Percentiles rank a stretch among this genome's conserved stretches.
Conservation (phyloP, 2,113 vertebrate species). For the Phoenicopterus ruber region DNA sequence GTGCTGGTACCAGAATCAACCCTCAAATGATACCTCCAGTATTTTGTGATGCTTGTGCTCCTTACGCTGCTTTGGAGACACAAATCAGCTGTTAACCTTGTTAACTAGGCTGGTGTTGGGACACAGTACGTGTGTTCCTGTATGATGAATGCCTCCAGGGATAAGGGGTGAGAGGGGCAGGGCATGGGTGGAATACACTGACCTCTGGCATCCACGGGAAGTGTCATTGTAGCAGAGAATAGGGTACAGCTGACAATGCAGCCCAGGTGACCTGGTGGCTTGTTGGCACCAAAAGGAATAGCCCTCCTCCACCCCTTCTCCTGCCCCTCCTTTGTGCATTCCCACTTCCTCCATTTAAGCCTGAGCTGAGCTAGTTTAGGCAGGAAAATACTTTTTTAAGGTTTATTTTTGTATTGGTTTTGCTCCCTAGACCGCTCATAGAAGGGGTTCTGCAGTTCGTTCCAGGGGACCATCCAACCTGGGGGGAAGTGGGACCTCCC, state of each 20-base stretch:
- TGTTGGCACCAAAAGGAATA: not conserved
- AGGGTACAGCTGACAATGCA: not conserved
- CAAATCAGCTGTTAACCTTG: not conserved
- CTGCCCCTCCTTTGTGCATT: not conserved
- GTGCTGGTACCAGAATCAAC: not conserved
- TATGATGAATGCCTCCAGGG: not conserved
- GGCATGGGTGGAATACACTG: not conserved
- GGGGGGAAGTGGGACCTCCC: not conserved
- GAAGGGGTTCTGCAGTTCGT: not conserved
- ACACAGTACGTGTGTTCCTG: not conserved
- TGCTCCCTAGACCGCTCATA: not conserved
- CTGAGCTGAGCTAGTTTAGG: not conserved
- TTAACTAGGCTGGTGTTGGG: not conserved
- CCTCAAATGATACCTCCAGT: not conserved
- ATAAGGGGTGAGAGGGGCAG: not conserved
- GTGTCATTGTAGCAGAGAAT: rapidly evolving
- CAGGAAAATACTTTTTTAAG: not conserved
- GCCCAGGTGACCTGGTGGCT: not conserved
- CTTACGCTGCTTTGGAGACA: not conserved
- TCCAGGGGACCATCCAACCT: not conserved
- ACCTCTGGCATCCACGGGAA: not conserved
- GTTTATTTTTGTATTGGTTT: not conserved
- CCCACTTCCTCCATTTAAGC: not conserved
- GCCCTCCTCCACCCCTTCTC: not conserved
- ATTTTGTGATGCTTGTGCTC: not conserved